Evolutionary conservation across 2,113 vertebrate genomes (phyloP).

Genomic region (Abramis brama): DNA sequence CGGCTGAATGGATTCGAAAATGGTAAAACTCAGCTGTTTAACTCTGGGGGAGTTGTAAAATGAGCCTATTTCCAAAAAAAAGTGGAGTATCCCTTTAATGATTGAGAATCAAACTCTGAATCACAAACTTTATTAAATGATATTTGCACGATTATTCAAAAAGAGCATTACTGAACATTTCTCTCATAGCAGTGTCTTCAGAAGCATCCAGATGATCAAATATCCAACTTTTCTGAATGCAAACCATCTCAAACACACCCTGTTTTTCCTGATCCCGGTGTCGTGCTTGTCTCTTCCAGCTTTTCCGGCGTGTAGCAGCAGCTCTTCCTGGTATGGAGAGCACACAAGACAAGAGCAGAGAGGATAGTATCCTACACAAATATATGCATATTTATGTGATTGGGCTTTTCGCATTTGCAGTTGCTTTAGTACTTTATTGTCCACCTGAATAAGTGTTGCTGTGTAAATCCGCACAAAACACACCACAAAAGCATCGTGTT

Average conservation of each 20-base stretch:
- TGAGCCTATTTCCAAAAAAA: too few relatives aligned
- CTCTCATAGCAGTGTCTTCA: neutral
- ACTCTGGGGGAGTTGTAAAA: too few relatives aligned
- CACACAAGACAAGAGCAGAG: conserved; percentile 97
- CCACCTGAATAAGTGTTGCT: neutral
- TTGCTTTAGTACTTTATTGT: neutral
- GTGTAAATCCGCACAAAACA: neutral
- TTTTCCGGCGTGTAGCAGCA: conserved; percentile 97
- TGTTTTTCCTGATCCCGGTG: neutral
- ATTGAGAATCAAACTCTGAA: neutral
- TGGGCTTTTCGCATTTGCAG: neutral
- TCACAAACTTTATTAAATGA: neutral
- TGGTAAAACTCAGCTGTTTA: too few relatives aligned
- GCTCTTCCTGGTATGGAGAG: conserved; percentile 98
- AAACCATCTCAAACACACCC: neutral
- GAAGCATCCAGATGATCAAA: neutral
- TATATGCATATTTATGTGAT: neutral
- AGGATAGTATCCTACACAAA: conserved; percentile 96
- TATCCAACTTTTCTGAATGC: conserved; percentile 59
- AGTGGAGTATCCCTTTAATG: neutral
- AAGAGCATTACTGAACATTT: neutral
- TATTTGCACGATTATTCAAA: neutral
- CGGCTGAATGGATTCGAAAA: too few relatives aligned
- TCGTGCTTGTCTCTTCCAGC: conserved; percentile 75
- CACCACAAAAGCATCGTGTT: neutral